Conservation (phyloP, 2,888 invertebrate species). For the Geotrupes spiniger region DNA sequence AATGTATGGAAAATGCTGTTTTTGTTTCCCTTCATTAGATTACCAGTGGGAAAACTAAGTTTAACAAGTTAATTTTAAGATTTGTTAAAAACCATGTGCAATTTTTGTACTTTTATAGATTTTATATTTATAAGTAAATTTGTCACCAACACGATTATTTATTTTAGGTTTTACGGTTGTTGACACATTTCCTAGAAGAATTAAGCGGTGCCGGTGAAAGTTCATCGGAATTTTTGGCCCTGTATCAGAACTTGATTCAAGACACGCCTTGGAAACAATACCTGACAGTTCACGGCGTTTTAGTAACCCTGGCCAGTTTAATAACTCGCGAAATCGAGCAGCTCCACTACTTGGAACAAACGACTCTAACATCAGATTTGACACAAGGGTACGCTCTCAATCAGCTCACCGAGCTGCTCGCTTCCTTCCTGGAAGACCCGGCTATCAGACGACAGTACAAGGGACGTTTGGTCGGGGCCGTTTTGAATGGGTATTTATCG, state of each 20-base stretch:
- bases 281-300: conserved; percentile 81
- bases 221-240: conserved; percentile 83
- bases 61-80: too few species aligned
- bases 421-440: conserved; percentile 83
- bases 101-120: too few species aligned
- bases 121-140: too few species aligned
- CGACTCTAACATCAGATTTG: conserved; percentile 88
- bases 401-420: conserved; percentile 63
- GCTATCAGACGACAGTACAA: conserved; percentile 89
- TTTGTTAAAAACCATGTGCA: too few species aligned
- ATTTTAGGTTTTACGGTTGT: conserved; percentile 70
- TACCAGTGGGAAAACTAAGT: too few species aligned
- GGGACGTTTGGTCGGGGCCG: conserved; percentile 81
- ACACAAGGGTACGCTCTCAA: conserved; percentile 91
- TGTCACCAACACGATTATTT: too few species aligned
- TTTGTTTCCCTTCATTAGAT: too few species aligned
- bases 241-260: conserved; percentile 82
- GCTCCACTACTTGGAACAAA: conserved; percentile 85
- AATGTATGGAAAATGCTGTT: too few species aligned
- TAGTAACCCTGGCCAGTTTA: conserved; percentile 79
- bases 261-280: conserved; percentile 93
- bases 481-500: conserved; percentile 91
- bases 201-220: conserved; percentile 87
- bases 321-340: conserved; percentile 87
- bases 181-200: conserved; percentile 86